Percentiles rank a stretch among this genome's conserved stretches.
Conservation (phyloP, 2,888 invertebrate species). For the Odontocerum albicorne region DNA sequence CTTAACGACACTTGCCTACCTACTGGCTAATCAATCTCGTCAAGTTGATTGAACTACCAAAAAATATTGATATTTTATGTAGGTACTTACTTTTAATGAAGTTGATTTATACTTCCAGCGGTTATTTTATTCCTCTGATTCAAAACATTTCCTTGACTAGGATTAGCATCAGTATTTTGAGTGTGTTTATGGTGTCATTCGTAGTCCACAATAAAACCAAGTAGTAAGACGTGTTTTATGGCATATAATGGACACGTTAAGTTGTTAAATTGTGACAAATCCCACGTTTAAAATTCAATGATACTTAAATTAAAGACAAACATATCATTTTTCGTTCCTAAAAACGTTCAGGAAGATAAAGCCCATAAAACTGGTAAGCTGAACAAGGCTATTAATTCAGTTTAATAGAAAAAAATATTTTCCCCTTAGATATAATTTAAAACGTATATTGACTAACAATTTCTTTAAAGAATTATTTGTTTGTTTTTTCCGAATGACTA, state of each 20-base stretch:
- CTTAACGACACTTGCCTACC: slow-evolving; percentile 23
- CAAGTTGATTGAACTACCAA: slow-evolving; percentile 23
- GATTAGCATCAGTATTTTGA: neutral
- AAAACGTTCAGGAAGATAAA: neutral
- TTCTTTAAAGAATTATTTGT: no score
- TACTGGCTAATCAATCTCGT: slow-evolving; percentile 27
- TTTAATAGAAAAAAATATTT: no score
- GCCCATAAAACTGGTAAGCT: neutral
- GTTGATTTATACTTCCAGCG: slow-evolving; percentile 13
- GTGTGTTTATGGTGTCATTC: slow-evolving; percentile 2
- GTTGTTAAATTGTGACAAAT: slow-evolving; percentile 24
- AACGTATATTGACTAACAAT: no score
- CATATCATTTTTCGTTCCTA: slow-evolving; percentile 2
- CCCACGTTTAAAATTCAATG: slow-evolving; percentile 23
- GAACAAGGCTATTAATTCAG: slow-evolving; percentile 3
- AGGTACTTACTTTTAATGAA: neutral
- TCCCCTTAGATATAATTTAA: no score
- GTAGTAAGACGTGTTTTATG: slow-evolving; percentile 19
- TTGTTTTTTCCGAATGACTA: no score
- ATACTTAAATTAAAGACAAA: slow-evolving; percentile 15
- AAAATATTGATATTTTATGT: slow-evolving; percentile 9
- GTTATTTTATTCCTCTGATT: neutral
- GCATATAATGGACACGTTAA: slow-evolving; percentile 15
- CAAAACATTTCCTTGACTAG: no score
- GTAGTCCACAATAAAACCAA: slow-evolving; percentile 11